Conservation (phyloP, 2,888 invertebrate genomes). For the Agrochola macilenta region DNA sequence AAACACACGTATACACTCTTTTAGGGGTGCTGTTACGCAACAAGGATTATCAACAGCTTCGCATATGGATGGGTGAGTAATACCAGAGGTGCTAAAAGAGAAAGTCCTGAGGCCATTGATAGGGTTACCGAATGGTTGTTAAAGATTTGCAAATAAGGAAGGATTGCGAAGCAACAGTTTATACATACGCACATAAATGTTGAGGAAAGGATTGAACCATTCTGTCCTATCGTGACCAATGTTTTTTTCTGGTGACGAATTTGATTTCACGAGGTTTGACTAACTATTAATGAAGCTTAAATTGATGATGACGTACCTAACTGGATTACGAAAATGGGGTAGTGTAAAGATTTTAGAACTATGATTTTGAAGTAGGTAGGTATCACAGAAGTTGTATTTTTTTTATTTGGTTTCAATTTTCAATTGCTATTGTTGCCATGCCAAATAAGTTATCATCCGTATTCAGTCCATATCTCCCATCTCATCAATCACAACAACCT, state of each 20-base stretch:
- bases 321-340: background rate
- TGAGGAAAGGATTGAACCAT: background rate
- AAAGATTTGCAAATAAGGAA: constrained; percentile 17
- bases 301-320: background rate
- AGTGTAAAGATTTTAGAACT: background rate
- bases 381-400: background rate
- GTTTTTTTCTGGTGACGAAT: no score
- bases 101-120: constrained; percentile 59
- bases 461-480: background rate
- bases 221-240: background rate
- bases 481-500: constrained; percentile 22
- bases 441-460: background rate
- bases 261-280: background rate
- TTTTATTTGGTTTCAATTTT: background rate
- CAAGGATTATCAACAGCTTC: constrained; percentile 62
- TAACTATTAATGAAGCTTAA: background rate
- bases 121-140: constrained; percentile 39
- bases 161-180: constrained; percentile 1
- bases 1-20: constrained; percentile 71
- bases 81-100: constrained; percentile 51
- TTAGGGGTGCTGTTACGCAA: constrained; percentile 73
- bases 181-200: background rate
- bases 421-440: background rate
- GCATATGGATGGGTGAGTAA: constrained; percentile 60
- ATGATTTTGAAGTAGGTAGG: background rate